A percentile compares a stretch with the other conserved stretches of the same genome.
phyloP scores from a whole-genome alignment of 2,113 vertebrate species.

The Gallinago paraguaiae region DNA sequence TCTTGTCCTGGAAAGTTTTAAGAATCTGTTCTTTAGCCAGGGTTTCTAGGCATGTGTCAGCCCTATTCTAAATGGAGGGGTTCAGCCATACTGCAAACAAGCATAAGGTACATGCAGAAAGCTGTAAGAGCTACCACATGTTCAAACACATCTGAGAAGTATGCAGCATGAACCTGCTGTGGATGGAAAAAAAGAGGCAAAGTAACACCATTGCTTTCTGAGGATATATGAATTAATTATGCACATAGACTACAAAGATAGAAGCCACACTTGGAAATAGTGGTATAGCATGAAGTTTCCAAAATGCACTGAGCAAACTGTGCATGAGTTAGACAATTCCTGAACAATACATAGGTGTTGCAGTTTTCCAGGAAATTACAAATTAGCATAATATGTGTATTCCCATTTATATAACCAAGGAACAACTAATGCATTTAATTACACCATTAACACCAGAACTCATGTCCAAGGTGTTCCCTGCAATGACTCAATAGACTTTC shows the following conservation, averaged over 20 bases:
- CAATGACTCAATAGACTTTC: background rate
- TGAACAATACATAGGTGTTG: background rate
- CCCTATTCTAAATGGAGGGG: background rate
- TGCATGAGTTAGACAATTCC: background rate
- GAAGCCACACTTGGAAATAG: background rate
- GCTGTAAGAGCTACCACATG: background rate
- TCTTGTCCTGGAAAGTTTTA: background rate
- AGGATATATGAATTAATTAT: background rate
- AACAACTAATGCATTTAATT: background rate
- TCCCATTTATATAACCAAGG: background rate
- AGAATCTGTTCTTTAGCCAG: background rate
- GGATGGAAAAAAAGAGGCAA: background rate
- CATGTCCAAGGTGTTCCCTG: background rate
- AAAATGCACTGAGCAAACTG: background rate
- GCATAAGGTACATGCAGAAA: background rate
- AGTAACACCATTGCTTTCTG: background rate
- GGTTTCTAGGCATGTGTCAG: background rate
- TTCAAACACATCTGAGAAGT: background rate
- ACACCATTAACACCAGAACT: background rate
- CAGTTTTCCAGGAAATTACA: background rate
- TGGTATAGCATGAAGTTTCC: background rate
- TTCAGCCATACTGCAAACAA: background rate
- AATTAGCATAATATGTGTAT: background rate
- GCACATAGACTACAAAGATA: background rate
- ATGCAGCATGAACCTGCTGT: rapidly evolving